Conservation (phyloP, 1,140 invertebrate species). For the Archivesica marissinica region DNA sequence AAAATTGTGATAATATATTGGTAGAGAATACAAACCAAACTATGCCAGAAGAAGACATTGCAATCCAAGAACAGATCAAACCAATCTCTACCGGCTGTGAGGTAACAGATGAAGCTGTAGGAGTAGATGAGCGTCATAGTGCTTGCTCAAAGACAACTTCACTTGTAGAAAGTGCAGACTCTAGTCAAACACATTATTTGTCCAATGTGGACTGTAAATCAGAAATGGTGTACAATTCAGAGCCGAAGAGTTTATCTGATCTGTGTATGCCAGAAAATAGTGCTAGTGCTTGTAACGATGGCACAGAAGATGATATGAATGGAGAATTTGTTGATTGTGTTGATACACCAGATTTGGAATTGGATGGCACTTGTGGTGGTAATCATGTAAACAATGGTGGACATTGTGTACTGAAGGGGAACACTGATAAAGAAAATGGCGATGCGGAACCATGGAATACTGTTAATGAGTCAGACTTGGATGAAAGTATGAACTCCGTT, state of each 20-base stretch:
- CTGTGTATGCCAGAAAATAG: constrained; percentile 4
- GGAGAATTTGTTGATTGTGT: constrained; percentile 54
- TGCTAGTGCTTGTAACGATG: not conserved
- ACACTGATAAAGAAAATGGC: constrained; percentile 27
- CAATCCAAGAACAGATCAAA: not conserved
- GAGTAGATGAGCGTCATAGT: not conserved
- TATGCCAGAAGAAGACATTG: not conserved
- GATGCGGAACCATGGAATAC: constrained; percentile 68
- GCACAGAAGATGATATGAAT: constrained; percentile 33
- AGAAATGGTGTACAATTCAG: not conserved
- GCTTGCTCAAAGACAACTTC: constrained; percentile 21
- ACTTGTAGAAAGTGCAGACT: not conserved
- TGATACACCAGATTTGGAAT: constrained; percentile 61
- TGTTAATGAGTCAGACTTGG: constrained; percentile 64
- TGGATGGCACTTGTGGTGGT: constrained; percentile 37
- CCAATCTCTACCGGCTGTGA: too few relatives aligned
- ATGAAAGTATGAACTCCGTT: constrained; percentile 2
- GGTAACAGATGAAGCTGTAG: not conserved
- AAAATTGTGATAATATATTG: not conserved
- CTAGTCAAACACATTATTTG: constrained; percentile 1
- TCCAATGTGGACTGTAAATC: constrained; percentile 8
- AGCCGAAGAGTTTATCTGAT: constrained; percentile 14
- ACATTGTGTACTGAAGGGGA: not conserved
- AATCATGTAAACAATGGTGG: not conserved
- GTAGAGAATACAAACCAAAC: not conserved